Percentiles rank a stretch among this genome's conserved stretches.
These are phyloP conservation scores for Pantala flavescens DNA, from an alignment of 1,140 invertebrate genomes.

Conservation along the genomic window DNA sequence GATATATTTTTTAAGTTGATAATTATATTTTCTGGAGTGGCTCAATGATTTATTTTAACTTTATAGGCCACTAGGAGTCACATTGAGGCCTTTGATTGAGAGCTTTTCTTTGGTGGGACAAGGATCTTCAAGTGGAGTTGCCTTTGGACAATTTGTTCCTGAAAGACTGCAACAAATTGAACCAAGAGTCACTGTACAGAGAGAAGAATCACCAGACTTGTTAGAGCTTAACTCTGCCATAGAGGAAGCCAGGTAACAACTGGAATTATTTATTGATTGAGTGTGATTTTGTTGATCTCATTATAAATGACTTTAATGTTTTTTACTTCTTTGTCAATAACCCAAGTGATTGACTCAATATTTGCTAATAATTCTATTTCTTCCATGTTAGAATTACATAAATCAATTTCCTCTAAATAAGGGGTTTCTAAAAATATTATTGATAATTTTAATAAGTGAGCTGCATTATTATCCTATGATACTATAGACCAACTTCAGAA, in stretches of 20 bases:
- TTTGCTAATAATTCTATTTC: no score
- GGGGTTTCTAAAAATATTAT: no score
- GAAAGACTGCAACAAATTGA: neutral
- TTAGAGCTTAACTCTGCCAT: conserved; percentile 58
- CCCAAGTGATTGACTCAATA: no score
- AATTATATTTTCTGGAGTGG: no score
- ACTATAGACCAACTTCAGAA: no score
- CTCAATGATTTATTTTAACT: neutral
- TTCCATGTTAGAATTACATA: no score
- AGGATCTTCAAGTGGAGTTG: conserved; percentile 27
- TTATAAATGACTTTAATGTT: no score
- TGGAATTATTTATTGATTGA: neutral
- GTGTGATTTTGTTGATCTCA: neutral
- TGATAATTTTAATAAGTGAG: no score
- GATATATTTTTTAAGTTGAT: no score
- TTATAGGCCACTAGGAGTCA: conserved; percentile 47
- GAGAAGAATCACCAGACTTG: conserved; percentile 56
- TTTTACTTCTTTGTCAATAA: no score
- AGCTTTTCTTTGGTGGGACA: conserved; percentile 35
- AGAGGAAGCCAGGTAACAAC: conserved; percentile 56
- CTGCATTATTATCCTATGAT: no score
- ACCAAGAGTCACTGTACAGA: conserved; percentile 23
- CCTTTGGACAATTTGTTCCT: conserved; percentile 17
- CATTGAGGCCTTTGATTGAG: conserved; percentile 44
- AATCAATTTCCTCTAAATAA: no score